Evolutionary conservation across 2,797 vertebrate genomes (phyloP).

Genomic region (Okamejei kenojei): DNA sequence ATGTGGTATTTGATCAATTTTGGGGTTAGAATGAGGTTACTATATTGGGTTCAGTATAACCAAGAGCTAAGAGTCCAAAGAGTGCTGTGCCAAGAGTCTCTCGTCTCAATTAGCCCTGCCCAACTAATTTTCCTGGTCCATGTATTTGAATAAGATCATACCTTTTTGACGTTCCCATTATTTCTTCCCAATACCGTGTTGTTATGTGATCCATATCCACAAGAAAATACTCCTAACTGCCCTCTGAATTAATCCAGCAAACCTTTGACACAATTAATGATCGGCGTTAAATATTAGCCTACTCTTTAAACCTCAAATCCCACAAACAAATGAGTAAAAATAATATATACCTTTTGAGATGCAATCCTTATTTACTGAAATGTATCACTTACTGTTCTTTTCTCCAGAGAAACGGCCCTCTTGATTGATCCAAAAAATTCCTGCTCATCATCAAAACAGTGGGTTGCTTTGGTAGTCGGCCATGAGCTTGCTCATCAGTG

Average conservation of each 20-base stretch:
- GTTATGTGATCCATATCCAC: neutral
- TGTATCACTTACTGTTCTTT: conserved; percentile 35
- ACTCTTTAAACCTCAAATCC: too few relatives aligned
- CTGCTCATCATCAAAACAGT: conserved; percentile 93
- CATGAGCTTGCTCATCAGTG: conserved; percentile 98
- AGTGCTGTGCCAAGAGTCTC: too few relatives aligned
- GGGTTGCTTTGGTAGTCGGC: conserved; percentile 95
- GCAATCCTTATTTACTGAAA: neutral
- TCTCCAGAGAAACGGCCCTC: conserved; percentile 84
- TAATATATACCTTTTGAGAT: neutral
- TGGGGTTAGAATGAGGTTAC: neutral
- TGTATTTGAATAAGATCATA: too few relatives aligned
- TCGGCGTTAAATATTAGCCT: too few relatives aligned
- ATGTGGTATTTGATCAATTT: neutral
- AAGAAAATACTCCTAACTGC: neutral
- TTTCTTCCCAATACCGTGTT: too few relatives aligned
- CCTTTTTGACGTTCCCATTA: too few relatives aligned
- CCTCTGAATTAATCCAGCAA: neutral
- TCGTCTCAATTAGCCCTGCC: too few relatives aligned
- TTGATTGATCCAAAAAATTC: conserved; percentile 97
- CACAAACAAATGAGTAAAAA: too few relatives aligned
- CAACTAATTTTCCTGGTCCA: too few relatives aligned
- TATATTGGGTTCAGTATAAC: neutral
- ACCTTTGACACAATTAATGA: too few relatives aligned
- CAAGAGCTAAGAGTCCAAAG: too few relatives aligned